A percentile compares a stretch with the other conserved stretches of the same genome.
Conservation (phyloP, 2,113 vertebrate species). For the Elgaria multicarinata region DNA sequence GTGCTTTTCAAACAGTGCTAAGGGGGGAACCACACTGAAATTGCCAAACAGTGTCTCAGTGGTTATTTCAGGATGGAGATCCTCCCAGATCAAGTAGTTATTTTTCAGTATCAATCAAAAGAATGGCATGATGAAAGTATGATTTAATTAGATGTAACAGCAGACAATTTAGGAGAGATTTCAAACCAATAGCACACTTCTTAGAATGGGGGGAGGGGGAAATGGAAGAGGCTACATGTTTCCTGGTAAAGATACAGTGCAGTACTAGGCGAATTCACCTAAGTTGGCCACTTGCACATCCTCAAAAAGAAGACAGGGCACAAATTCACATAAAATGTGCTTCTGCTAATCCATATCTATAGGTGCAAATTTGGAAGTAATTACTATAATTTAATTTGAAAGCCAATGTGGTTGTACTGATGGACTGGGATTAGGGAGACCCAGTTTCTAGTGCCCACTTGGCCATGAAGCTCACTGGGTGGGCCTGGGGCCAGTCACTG, state of each 20-base stretch:
- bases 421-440: no score
- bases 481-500: no score
- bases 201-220: background rate
- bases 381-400: no score
- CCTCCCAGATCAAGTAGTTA: background rate
- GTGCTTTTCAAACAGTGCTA: slow-evolving; percentile 45
- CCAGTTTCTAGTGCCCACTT: no score
- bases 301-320: background rate
- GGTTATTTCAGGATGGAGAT: slow-evolving; percentile 38
- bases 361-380: no score
- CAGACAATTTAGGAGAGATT: slow-evolving; percentile 15
- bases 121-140: background rate
- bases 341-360: no score
- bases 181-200: slow-evolving; percentile 6
- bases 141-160: slow-evolving; percentile 34
- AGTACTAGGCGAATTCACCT: background rate
- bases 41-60: slow-evolving; percentile 26
- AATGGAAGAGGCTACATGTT: slow-evolving; percentile 10
- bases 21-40: slow-evolving; percentile 42
- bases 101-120: slow-evolving; percentile 47
- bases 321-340: background rate
- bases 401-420: no score
- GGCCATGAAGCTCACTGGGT: no score
- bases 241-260: background rate
- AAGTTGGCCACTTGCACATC: no score